A percentile compares a stretch with the other conserved stretches of the same genome.
Conservation (phyloP, 1,140 invertebrate genomes). For the Galleria mellonella region DNA sequence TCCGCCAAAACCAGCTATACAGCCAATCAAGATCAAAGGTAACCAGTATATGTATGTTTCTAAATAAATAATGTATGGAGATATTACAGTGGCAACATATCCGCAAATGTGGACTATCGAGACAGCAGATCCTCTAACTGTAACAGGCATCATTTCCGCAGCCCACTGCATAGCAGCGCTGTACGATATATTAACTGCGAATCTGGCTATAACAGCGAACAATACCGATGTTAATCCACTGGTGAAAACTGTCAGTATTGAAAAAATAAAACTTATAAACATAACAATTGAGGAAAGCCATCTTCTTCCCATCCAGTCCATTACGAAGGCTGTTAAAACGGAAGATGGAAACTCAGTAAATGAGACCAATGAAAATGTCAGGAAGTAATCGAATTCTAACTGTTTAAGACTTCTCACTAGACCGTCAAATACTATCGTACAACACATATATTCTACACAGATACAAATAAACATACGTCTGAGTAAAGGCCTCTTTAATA, state of each 20-base stretch:
- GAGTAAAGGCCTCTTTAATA: slow-evolving; percentile 36
- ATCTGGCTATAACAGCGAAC: slow-evolving; percentile 47
- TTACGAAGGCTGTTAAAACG: slow-evolving; percentile 38
- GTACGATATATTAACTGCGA: slow-evolving; percentile 41
- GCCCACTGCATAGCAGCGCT: slow-evolving; percentile 48
- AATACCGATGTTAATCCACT: slow-evolving; percentile 37
- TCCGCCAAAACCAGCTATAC: slow-evolving; percentile 80
- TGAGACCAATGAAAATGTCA: slow-evolving; percentile 51
- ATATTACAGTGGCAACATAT: slow-evolving; percentile 40
- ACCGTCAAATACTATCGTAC: slow-evolving; percentile 41
- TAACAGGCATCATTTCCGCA: slow-evolving; percentile 74
- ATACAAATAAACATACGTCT: slow-evolving; percentile 40
- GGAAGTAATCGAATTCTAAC: slow-evolving; percentile 46
- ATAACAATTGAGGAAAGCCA: slow-evolving; percentile 30
- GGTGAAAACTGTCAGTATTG: slow-evolving; percentile 31
- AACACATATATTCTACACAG: slow-evolving; percentile 44
- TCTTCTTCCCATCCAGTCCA: slow-evolving; percentile 50
- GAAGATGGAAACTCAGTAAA: slow-evolving; percentile 56
- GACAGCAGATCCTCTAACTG: slow-evolving; percentile 78
- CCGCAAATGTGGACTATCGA: slow-evolving; percentile 77
- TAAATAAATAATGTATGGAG: slow-evolving; percentile 52
- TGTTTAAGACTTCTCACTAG: slow-evolving; percentile 45
- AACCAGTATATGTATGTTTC: slow-evolving; percentile 65
- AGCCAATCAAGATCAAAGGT: slow-evolving; percentile 83
- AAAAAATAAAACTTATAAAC: slow-evolving; percentile 33